These are phyloP conservation scores for Cenopis cana DNA, from an alignment of 2,888 invertebrate genomes.

Conservation along the genomic window DNA sequence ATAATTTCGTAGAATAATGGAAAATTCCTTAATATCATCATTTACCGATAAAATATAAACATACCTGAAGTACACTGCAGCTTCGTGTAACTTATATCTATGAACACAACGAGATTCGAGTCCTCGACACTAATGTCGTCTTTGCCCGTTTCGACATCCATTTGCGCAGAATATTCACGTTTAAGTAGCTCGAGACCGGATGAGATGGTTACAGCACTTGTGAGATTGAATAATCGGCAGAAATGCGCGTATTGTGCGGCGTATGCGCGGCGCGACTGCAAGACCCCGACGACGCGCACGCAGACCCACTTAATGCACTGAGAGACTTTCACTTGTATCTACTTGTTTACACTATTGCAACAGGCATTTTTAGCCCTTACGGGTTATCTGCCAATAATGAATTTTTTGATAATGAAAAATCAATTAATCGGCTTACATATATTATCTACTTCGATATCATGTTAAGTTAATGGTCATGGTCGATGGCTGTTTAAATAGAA, in stretches of 20 bases:
- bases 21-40: background rate
- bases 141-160: constrained; percentile 70
- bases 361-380: background rate
- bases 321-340: constrained; percentile 15
- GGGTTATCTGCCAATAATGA: constrained; percentile 2
- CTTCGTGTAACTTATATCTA: constrained; percentile 51
- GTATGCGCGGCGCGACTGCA: constrained; percentile 22
- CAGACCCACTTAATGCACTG: background rate
- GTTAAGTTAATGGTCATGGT: background rate
- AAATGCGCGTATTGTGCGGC: constrained; percentile 1
- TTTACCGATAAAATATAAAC: background rate
- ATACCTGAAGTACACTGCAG: constrained; percentile 7
- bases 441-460: background rate
- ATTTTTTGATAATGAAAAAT: constrained; percentile 13
- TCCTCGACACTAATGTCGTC: constrained; percentile 71
- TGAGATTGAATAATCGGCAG: constrained; percentile 63
- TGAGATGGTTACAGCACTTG: constrained; percentile 52
- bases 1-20: background rate
- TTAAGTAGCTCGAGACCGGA: constrained; percentile 46
- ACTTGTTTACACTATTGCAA: constrained; percentile 7
- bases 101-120: constrained; percentile 66
- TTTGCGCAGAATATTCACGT: constrained; percentile 49
- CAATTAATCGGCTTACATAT: background rate
- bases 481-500: background rate
- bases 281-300: background rate